Percentiles rank a stretch among this genome's conserved stretches.
Conservation (phyloP, 1,140 invertebrate genomes). For the Drosophila subpulchrella region DNA sequence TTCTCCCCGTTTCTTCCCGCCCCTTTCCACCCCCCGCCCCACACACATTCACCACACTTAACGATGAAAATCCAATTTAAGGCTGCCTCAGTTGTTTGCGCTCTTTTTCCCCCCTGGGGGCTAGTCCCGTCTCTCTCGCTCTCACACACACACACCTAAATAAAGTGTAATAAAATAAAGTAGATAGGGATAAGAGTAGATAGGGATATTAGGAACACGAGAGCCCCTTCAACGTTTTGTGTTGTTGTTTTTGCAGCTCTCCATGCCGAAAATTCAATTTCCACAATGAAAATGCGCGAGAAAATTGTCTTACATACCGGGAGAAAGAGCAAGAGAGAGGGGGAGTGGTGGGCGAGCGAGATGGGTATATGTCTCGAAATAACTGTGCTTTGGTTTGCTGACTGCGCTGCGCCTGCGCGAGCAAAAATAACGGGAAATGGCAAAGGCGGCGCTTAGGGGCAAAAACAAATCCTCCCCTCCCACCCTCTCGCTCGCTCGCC, state of each 20-base stretch:
- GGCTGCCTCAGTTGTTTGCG: slow-evolving; percentile 62
- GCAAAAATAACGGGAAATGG: slow-evolving; percentile 73
- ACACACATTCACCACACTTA: slow-evolving; percentile 65
- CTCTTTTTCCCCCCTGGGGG: slow-evolving; percentile 39
- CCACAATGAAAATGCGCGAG: slow-evolving; percentile 80
- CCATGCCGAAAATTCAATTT: slow-evolving; percentile 82
- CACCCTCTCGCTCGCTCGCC: neutral
- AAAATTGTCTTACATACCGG: slow-evolving; percentile 76
- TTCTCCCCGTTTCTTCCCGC: neutral
- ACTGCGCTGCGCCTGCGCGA: slow-evolving; percentile 61
- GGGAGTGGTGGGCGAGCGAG: slow-evolving; percentile 11
- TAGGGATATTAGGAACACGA: slow-evolving; percentile 26
- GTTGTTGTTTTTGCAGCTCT: slow-evolving; percentile 59
- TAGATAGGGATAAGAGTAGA: slow-evolving; percentile 57
- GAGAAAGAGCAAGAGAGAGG: slow-evolving; percentile 16
- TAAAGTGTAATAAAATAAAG: slow-evolving; percentile 84
- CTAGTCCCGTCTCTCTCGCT: slow-evolving; percentile 9
- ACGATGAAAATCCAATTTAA: slow-evolving; percentile 83
- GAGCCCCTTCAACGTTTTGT: slow-evolving; percentile 18
- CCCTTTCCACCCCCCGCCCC: slow-evolving; percentile 15
- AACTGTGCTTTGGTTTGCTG: slow-evolving; percentile 67
- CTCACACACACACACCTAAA: slow-evolving; percentile 38
- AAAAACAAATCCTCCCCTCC: slow-evolving; percentile 14
- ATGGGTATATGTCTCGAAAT: slow-evolving; percentile 10
- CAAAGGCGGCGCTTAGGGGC: slow-evolving; percentile 76